phyloP scores from a whole-genome alignment of 2,113 vertebrate genomes.

The Odontesthes bonariensis region DNA sequence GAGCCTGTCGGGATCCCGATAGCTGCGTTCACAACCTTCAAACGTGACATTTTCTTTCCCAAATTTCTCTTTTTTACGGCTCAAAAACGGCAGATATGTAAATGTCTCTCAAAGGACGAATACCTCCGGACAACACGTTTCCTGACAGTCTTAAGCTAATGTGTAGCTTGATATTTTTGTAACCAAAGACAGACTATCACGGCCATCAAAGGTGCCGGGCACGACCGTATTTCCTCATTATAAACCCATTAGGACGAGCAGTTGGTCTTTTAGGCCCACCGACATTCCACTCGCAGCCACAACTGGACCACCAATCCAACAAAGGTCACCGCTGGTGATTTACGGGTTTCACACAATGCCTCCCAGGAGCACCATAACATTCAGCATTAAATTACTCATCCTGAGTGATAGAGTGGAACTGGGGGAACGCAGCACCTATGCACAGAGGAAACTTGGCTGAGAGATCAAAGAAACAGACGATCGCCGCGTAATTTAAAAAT shows the following conservation, averaged over 20 bases:
- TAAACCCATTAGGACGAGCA: constrained; percentile 56
- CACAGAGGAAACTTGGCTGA: constrained; percentile 51
- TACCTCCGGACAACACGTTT: not conserved
- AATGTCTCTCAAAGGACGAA: not conserved
- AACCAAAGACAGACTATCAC: constrained; percentile 43
- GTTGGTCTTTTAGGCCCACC: constrained; percentile 64
- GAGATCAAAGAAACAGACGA: constrained; percentile 57
- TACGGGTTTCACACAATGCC: constrained; percentile 70
- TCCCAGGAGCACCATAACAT: constrained; percentile 72
- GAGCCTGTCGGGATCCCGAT: constrained; percentile 28
- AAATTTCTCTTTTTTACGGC: constrained; percentile 4
- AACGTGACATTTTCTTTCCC: constrained; percentile 34
- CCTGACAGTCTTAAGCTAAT: not conserved
- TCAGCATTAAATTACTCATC: constrained; percentile 70
- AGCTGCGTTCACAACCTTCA: constrained; percentile 39
- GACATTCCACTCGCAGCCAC: constrained; percentile 66
- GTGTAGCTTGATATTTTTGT: constrained; percentile 9
- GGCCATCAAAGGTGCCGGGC: constrained; percentile 16
- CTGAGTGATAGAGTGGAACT: constrained; percentile 69
- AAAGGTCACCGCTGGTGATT: constrained; percentile 74
- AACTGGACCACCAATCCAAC: constrained; percentile 62
- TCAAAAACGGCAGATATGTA: not conserved
- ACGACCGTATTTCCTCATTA: constrained; percentile 57
- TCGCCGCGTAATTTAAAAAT: constrained; percentile 57
- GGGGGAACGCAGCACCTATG: constrained; percentile 53